Percentiles rank a stretch among this genome's conserved stretches.
Conservation (phyloP, 2,113 vertebrate species). For the Stomatorhinus ivindoensis region DNA sequence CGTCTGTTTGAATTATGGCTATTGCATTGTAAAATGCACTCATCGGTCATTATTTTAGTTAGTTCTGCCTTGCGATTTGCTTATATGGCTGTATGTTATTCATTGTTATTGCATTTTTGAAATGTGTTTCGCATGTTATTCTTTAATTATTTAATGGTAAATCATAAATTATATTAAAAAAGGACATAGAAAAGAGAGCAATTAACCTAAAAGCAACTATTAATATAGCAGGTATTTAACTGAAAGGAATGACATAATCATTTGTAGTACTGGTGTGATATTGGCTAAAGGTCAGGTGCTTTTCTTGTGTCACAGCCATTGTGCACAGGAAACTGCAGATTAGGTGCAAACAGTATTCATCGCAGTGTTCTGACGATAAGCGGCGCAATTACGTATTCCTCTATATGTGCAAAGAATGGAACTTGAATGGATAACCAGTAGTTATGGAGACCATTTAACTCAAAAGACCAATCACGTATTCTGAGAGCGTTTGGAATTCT, state of each 20-base stretch:
- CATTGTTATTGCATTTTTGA: neutral
- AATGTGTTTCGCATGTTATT: neutral
- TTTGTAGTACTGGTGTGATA: neutral
- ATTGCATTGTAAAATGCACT: neutral
- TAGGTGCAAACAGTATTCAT: neutral
- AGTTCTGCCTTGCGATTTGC: neutral
- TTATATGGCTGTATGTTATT: neutral
- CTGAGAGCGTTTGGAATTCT: neutral
- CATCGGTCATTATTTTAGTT: neutral
- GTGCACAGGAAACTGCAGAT: neutral
- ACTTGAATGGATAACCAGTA: neutral
- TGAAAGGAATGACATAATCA: neutral
- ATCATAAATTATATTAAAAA: neutral
- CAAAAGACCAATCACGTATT: constrained; percentile 7
- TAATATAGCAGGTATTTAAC: neutral
- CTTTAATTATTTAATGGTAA: neutral
- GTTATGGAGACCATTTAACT: neutral
- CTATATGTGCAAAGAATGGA: neutral
- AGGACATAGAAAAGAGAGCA: neutral
- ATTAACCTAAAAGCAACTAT: neutral
- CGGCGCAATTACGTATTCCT: neutral
- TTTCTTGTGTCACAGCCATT: neutral
- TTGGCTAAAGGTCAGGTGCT: neutral
- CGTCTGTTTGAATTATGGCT: neutral
- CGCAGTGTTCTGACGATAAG: neutral